These are phyloP conservation scores for Drosophila pseudoananassae DNA, from an alignment of 1,140 invertebrate genomes.

Conservation along the genomic window DNA sequence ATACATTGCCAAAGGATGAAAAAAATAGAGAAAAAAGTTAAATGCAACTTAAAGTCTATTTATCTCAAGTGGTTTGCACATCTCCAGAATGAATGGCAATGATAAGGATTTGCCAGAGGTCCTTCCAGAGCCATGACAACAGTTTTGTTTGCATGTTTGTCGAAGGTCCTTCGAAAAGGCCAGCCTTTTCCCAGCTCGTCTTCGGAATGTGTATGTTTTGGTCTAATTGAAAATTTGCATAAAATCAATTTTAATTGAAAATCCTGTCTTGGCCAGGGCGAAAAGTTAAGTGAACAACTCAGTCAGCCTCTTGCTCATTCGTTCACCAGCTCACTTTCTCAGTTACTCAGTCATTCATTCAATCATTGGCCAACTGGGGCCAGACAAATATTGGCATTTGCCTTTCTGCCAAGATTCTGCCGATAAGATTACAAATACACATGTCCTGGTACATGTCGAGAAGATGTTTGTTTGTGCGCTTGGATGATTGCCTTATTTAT, in stretches of 20 bases:
- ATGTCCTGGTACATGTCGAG: background rate
- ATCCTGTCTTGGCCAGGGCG: constrained; percentile 64
- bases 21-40: constrained; percentile 18
- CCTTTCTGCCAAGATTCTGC: constrained; percentile 56
- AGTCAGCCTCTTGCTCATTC: constrained; percentile 12
- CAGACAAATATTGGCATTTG: constrained; percentile 73
- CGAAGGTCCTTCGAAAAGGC: constrained; percentile 14
- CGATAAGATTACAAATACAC: constrained; percentile 38
- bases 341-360: constrained; percentile 18
- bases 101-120: constrained; percentile 24
- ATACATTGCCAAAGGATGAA: background rate
- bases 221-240: constrained; percentile 82
- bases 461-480: constrained; percentile 3
- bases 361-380: constrained; percentile 35
- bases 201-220: constrained; percentile 56
- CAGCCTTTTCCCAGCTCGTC: constrained; percentile 10
- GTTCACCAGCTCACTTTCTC: constrained; percentile 16
- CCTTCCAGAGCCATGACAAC: constrained; percentile 17
- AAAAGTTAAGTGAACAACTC: constrained; percentile 76
- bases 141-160: constrained; percentile 48
- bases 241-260: constrained; percentile 82
- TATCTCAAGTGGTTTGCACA: constrained; percentile 73
- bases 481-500: constrained; percentile 44
- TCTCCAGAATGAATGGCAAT: constrained; percentile 33
- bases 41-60: constrained; percentile 65